phyloP scores from a whole-genome alignment of 1,140 invertebrate species.

The Grapholita molesta region DNA sequence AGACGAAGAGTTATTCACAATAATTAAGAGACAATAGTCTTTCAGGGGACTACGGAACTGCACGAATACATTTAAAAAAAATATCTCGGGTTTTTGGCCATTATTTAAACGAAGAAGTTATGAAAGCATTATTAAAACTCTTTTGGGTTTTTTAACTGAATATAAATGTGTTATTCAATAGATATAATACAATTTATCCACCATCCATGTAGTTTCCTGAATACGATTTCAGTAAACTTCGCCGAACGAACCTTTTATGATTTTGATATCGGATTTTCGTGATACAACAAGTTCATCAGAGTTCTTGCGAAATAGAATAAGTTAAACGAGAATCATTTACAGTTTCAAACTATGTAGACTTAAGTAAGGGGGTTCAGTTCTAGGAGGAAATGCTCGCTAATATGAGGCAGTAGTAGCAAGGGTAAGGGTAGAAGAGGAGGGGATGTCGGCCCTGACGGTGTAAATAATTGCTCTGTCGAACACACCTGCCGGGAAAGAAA shows the following conservation, averaged over 20 bases:
- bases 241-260: background rate
- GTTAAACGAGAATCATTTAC: constrained; percentile 42
- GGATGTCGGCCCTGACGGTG: constrained; percentile 66
- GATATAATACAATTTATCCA: too few species aligned
- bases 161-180: background rate
- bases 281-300: background rate
- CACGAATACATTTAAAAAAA: background rate
- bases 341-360: constrained; percentile 59
- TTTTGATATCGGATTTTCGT: background rate
- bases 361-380: constrained; percentile 53
- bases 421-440: constrained; percentile 31
- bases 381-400: constrained; percentile 39
- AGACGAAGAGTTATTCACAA: constrained; percentile 20
- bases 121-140: background rate
- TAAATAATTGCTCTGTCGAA: constrained; percentile 78
- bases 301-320: constrained; percentile 33
- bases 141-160: background rate
- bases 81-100: background rate
- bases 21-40: constrained; percentile 31
- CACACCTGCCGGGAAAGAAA: constrained; percentile 77
- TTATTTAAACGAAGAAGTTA: background rate
- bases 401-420: constrained; percentile 14
- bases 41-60: background rate
- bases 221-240: background rate
- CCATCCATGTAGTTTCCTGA: too few species aligned